phyloP scores from a whole-genome alignment of 2,888 invertebrate species.

The Nomada goodeniana region DNA sequence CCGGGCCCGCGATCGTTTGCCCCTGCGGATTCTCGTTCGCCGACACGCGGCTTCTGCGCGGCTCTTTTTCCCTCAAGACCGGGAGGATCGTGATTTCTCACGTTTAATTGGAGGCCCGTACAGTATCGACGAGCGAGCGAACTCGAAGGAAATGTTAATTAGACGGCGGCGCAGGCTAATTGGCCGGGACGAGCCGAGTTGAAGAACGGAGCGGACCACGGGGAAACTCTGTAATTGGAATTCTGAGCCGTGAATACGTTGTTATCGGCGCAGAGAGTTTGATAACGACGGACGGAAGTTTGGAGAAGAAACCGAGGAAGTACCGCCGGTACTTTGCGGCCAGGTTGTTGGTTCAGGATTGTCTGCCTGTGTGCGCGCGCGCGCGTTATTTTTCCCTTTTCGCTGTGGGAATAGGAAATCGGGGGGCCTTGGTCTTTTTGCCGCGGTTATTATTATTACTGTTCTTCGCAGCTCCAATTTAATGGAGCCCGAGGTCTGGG shows the following conservation, averaged over 20 bases:
- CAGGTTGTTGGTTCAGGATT: not conserved
- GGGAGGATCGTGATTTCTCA: constrained; percentile 12
- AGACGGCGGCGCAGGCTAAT: constrained; percentile 29
- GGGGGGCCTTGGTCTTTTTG: not conserved
- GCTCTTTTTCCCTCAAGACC: constrained; percentile 17
- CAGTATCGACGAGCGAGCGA: constrained; percentile 28
- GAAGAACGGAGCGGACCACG: constrained; percentile 18
- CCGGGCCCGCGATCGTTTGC: constrained; percentile 28
- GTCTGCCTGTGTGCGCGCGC: not conserved
- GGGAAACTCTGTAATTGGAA: constrained; percentile 35
- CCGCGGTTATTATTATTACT: not conserved
- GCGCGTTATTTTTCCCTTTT: not conserved
- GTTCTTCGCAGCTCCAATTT: too few species aligned
- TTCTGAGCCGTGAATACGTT: constrained; percentile 35
- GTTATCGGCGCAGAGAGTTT: constrained; percentile 26
- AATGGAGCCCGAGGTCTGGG: too few species aligned
- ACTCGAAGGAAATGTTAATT: constrained; percentile 35
- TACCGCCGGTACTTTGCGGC: not conserved
- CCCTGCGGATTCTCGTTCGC: constrained; percentile 12
- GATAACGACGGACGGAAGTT: constrained; percentile 27
- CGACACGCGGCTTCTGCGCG: constrained; percentile 12
- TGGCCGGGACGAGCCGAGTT: constrained; percentile 5
- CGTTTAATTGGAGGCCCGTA: constrained; percentile 41
- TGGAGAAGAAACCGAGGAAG: not conserved
- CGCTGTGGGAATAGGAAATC: not conserved